Evolutionary conservation across 1,140 invertebrate genomes (phyloP), one percentile per base, ranked within the genome.

Genomic region (Cecropterus lyciades): DNA sequence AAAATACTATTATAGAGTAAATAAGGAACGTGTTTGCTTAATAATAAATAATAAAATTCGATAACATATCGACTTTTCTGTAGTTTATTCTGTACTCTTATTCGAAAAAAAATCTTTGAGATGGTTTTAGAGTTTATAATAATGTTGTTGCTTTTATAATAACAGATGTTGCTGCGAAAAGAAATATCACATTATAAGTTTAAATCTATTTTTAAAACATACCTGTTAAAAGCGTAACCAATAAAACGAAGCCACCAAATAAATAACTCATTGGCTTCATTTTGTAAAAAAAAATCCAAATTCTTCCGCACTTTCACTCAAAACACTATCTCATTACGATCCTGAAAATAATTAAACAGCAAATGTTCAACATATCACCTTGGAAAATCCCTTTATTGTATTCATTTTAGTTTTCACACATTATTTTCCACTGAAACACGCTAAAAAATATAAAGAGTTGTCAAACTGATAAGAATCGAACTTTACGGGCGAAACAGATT

Each of bases 261-360:
- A 84, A 75, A 76, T 64, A 77, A 63, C 68, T 65, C 60, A 78
- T 70, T 69, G 59, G 69, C 80, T 77, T 78, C 82, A 88, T 87
- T 76, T 82, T 85, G 65, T 80, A 16, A 27, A 17, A 60, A 74
- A 72, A 76, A 74, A 75, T 80, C 64, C 56, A 72, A 74, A 82
- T 77, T 71, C 72, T 75, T 75, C 64, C 20, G 75, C 87, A 88
- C 85, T 82, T 86, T 86, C 85, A 89, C 85, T 75, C 69, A 75
- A 60, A 75, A 72, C 80, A 82, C 81, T 79, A 75, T 76, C 62
- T 75, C 77, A 83, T 73, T 70, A 75, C 55, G 55, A 55, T 67
- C 40, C 53, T 63, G 30, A 46, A 49, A 37, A 40, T 46, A 67
- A 63, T 60, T 56, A 48, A 69, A 48, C 40, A 59, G 59, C 14